Base-by-base conservation (phyloP, 2,797 vertebrate species). In the Protonibea diacanthus region DNA sequence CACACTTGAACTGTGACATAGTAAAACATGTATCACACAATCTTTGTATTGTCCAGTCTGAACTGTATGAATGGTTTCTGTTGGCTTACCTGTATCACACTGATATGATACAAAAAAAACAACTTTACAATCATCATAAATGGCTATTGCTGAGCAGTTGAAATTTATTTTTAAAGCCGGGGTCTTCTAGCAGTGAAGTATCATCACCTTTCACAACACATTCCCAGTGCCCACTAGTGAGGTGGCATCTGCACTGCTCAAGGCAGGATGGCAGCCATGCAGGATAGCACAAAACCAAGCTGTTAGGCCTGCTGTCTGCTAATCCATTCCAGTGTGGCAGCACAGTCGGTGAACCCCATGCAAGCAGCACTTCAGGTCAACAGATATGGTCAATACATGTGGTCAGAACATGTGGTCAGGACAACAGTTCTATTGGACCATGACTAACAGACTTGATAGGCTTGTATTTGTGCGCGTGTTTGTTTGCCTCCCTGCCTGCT, bases 251-350 rank as follows among this genome's bases (percentile, higher is more conserved):
- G 95, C 86, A 90, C 83, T 58, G 94, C 95, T 94, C 87, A 86
- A 91, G 94, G 95, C 94, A 82, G 93, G 92, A 95, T 92, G 94
- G 93, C 90, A 92, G 71, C 86, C 90, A 80, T 75, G 91, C 89
- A 90, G 92, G 92, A 75, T 60, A 85, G 92, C 89, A 87, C 84
- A 86, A 64, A 86, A 86, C 80, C 93, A 94, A 94, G 94, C 94
- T 95, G 95, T 94, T 81, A 64, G 87, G 73, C 95, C 94, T 94
- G 94, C 95, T 96, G 95, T 95, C 94, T 85, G 69, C 82, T 89
- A 90, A 92, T 90, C 90, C 92, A 89, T 84, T 94, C 93, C 94
- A 93, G 92, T 88, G 92, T 87, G 87, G 83, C 86, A 47, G 83
- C 88, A 60, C 89, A 88, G 91, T 83, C 78, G 63, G 80, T 71